Conservation (phyloP, 1,140 invertebrate genomes). For the Drosophila malerkotliana region DNA sequence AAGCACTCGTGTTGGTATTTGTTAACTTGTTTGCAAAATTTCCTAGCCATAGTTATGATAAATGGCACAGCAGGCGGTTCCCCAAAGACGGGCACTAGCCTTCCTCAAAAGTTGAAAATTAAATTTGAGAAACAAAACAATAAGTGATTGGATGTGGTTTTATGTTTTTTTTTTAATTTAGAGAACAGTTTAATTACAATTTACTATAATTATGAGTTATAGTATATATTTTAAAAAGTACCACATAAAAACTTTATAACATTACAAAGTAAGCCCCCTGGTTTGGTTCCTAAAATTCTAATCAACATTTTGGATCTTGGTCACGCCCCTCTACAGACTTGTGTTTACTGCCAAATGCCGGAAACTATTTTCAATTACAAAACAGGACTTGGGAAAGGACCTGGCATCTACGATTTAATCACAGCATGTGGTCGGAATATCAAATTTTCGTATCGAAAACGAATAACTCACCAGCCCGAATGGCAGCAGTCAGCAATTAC, state of each 20-base stretch:
- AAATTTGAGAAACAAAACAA: conserved; percentile 11
- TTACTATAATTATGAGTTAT: too few species aligned
- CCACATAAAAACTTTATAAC: too few species aligned
- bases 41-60: conserved; percentile 50
- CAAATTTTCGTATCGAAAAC: conserved; percentile 76
- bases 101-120: conserved; percentile 21
- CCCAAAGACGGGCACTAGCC: conserved; percentile 1
- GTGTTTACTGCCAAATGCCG: conserved; percentile 33
- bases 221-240: too few species aligned
- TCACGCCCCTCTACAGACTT: conserved; percentile 53
- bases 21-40: conserved; percentile 41
- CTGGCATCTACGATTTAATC: conserved; percentile 73
- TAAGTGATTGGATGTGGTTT: background rate
- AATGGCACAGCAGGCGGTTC: conserved; percentile 48
- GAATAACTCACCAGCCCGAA: conserved; percentile 62
- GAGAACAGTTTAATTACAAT: too few species aligned
- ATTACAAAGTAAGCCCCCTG: background rate
- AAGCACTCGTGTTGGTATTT: conserved; percentile 25
- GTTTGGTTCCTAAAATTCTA: conserved; percentile 8
- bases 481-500: conserved; percentile 78
- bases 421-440: conserved; percentile 81
- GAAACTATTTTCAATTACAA: conserved; percentile 78
- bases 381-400: conserved; percentile 25
- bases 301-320: conserved; percentile 49
- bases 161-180: too few species aligned